Base-by-base conservation (phyloP, 1,140 invertebrate species). In the Drosophila insularis region DNA sequence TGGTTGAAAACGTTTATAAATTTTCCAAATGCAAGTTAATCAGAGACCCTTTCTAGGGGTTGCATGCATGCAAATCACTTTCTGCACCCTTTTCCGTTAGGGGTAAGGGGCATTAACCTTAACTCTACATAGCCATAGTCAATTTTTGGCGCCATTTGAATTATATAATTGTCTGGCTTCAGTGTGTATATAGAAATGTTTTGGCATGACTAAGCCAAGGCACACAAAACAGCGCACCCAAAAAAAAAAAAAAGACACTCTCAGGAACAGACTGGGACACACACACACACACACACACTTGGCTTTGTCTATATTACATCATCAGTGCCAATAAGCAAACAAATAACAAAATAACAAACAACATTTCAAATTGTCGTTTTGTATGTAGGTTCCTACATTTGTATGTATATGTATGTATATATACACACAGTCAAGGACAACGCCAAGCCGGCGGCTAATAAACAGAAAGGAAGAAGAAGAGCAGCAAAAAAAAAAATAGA, bases 91-190 rank as follows among this genome's bases (percentile, higher is more conserved):
- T 13, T 11, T 32, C 4, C n/a, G 7, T 2, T n/a, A n/a, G 35
- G 58, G 46, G 27, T n/a, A n/a, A n/a, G 75, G 73, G 73, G 58
- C 73, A 21, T 76, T 76, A 69, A 76, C 73, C 73, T 69, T 10
- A 53, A 14, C 46, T 53, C 10, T 56, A n/a, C 73, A 40, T 76
- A 76, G 68, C 65, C 72, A 56, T 56, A 23, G 40, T 40, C 65
- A 63, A 76, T 8, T 14, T 54, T 40, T 56, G 65, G 68, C 74
- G 74, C 74, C 74, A 77, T 61, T 76, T 56, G 67, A 66, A 70
- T 71, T 55, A 71, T 62, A 56, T 62, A 58, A 70, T 43, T 53
- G 73, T 77, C 74, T 76, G 74, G 46, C 66, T 62, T 50, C 50
- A n/a, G 63, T 60, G 54, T 63, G 58, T 35, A 74, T 32, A 69